A percentile compares a stretch with the other conserved stretches of the same genome.
Conservation (phyloP, 1,140 invertebrate genomes). For the Mercenaria mercenaria region DNA sequence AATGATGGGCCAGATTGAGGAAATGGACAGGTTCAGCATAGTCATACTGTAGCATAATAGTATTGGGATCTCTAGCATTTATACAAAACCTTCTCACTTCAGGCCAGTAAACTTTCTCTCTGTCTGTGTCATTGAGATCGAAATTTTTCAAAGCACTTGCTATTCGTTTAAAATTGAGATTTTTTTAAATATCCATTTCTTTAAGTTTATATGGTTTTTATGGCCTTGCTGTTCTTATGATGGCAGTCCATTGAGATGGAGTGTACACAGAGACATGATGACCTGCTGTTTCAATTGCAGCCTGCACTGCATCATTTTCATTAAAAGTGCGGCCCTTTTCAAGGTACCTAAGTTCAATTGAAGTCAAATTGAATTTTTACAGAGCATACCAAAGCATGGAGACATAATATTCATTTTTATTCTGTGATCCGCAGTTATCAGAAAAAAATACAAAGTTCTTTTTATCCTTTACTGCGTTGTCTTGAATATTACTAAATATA, state of each 20-base stretch:
- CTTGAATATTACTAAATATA: not conserved
- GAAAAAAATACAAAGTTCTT: conserved; percentile 14
- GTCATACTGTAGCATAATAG: not conserved
- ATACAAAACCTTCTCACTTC: too few species aligned
- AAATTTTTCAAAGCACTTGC: not conserved
- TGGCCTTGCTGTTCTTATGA: not conserved
- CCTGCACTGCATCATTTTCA: not conserved
- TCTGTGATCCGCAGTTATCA: conserved; percentile 8
- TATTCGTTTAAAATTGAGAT: not conserved
- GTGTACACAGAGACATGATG: not conserved
- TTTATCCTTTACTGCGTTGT: not conserved
- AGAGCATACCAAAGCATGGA: conserved; percentile 7
- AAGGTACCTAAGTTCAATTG: not conserved
- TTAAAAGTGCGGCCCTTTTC: conserved; percentile 14
- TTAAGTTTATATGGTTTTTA: not conserved
- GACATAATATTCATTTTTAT: conserved; percentile 28
- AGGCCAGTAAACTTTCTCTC: too few species aligned
- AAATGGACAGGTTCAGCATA: too few species aligned
- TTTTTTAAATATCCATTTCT: not conserved
- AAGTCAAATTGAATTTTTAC: not conserved
- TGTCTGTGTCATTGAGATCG: not conserved
- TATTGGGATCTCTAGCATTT: not conserved
- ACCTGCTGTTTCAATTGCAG: not conserved
- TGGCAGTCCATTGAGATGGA: not conserved
- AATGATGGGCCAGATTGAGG: too few species aligned